Percentiles rank a stretch among this genome's conserved stretches.
These are phyloP conservation scores for Lycaena phlaeas DNA, from an alignment of 2,888 invertebrate genomes.

Conservation along the genomic window DNA sequence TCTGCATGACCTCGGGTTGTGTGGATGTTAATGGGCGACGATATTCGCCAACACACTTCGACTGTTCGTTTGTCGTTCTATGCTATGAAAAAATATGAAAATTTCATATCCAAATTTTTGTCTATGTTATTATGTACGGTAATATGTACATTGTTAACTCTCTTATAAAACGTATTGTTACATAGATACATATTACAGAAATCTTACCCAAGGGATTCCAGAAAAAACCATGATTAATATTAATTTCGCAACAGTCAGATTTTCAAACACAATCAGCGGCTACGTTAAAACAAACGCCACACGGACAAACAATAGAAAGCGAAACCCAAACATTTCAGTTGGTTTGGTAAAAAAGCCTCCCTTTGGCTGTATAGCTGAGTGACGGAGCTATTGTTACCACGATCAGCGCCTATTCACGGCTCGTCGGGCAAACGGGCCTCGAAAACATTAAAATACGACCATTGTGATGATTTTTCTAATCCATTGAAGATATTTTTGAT, in stretches of 20 bases:
- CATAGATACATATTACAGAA: too few relatives aligned
- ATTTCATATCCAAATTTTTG: too few relatives aligned
- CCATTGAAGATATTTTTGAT: conserved; percentile 11
- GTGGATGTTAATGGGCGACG: too few relatives aligned
- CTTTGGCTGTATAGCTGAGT: conserved; percentile 39
- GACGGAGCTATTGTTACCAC: conserved; percentile 45
- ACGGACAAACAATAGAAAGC: conserved; percentile 47
- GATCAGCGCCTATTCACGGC: conserved; percentile 50
- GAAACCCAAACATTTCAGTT: conserved; percentile 52
- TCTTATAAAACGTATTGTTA: too few relatives aligned
- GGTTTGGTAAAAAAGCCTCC: conserved; percentile 48
- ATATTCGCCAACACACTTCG: too few relatives aligned
- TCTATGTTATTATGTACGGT: too few relatives aligned
- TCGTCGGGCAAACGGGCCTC: conserved; percentile 42
- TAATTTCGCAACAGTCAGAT: conserved; percentile 5
- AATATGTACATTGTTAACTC: too few relatives aligned
- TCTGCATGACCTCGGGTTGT: too few relatives aligned
- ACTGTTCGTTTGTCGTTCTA: too few relatives aligned
- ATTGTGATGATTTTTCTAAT: conserved; percentile 55
- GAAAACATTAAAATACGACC: conserved; percentile 62
- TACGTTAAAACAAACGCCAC: conserved; percentile 28
- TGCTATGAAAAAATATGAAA: too few relatives aligned
- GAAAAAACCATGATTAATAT: conserved; percentile 15
- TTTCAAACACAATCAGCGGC: conserved; percentile 1
- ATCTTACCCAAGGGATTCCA: too few relatives aligned